Percentiles rank a stretch among this genome's conserved stretches.
Conservation (phyloP, 2,113 vertebrate genomes). For the Indicator maculatus region DNA sequence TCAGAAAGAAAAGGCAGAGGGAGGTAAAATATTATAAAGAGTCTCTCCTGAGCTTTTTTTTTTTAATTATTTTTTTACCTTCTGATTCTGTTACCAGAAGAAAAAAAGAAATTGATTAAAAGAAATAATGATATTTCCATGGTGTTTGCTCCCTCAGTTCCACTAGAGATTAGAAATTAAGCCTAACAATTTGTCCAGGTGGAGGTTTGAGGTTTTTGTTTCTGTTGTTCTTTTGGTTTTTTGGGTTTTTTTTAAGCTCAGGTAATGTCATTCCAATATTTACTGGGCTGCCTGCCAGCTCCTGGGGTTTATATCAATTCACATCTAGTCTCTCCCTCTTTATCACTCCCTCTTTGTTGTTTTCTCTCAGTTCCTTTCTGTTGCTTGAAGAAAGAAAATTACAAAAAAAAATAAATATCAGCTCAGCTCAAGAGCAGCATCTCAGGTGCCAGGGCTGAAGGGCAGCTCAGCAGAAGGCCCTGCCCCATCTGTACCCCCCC, state of each 20-base stretch:
- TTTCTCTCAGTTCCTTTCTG: not conserved
- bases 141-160: slow-evolving; percentile 18
- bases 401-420: not conserved
- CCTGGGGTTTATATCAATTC: not conserved
- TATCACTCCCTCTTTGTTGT: not conserved
- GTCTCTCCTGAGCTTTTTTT: slow-evolving; percentile 14
- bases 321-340: not conserved
- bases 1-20: slow-evolving; percentile 32
- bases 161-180: slow-evolving; percentile 39
- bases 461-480: not conserved
- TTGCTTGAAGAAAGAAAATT: not conserved
- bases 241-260: not conserved
- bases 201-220: no score
- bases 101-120: slow-evolving; percentile 52
- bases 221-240: not conserved
- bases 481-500: not conserved
- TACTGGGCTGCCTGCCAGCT: not conserved
- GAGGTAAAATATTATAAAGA: slow-evolving; percentile 38
- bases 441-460: not conserved
- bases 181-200: slow-evolving; percentile 8
- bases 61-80: not conserved
- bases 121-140: slow-evolving; percentile 49
- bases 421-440: not conserved
- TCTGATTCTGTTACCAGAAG: slow-evolving; percentile 34
- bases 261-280: slow-evolving; percentile 52